These are phyloP conservation scores for Sterna hirundo DNA, from an alignment of 2,113 vertebrate genomes.

Conservation along the genomic window DNA sequence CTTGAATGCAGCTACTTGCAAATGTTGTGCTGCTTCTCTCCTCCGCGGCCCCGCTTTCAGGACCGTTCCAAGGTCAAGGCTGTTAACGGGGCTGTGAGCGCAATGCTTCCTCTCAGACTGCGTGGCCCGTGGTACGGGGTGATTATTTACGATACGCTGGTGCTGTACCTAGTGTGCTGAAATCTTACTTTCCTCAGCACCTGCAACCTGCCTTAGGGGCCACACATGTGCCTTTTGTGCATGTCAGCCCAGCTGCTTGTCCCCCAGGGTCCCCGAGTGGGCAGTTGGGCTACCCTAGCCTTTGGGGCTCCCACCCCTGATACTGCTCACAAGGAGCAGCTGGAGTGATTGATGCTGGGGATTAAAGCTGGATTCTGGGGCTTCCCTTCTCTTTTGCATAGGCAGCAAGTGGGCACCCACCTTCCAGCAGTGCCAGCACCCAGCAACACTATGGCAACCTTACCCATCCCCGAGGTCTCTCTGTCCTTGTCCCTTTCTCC, in stretches of 20 bases:
- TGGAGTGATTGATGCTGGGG: neutral
- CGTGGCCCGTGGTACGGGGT: rapidly evolving
- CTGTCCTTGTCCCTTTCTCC: neutral
- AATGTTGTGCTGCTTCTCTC: neutral
- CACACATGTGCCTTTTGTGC: rapidly evolving
- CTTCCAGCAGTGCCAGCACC: neutral
- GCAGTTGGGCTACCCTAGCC: neutral
- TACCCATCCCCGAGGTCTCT: neutral
- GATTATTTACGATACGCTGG: neutral
- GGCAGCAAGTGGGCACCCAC: neutral
- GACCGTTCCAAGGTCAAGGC: constrained; percentile 13
- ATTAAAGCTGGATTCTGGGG: neutral
- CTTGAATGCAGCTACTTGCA: neutral
- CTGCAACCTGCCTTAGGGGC: neutral
- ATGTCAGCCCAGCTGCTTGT: neutral
- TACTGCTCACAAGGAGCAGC: neutral
- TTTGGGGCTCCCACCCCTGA: neutral
- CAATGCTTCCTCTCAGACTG: neutral
- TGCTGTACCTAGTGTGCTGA: neutral
- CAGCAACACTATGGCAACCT: neutral
- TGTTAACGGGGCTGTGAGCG: neutral
- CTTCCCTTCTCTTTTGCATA: neutral
- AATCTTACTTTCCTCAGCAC: neutral
- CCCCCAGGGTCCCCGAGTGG: neutral
- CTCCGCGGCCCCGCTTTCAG: neutral